Conservation (phyloP, 2,113 vertebrate species). For the Capreolus pygargus region DNA sequence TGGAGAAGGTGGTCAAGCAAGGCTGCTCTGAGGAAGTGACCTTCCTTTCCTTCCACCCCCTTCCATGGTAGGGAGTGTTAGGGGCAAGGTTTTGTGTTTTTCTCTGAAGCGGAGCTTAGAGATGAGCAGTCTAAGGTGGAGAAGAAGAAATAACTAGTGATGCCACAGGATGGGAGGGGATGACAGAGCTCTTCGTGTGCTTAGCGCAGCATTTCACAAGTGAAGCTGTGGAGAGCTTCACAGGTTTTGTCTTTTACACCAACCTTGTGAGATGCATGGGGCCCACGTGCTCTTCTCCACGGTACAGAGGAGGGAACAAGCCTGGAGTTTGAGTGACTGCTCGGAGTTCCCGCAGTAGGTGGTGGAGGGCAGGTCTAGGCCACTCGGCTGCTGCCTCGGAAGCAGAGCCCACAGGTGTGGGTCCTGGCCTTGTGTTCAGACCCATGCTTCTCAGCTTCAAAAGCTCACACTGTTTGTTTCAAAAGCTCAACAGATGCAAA, state of each 20-base stretch:
- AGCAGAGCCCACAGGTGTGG: not conserved
- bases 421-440: not conserved
- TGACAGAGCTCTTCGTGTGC: not conserved
- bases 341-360: not conserved
- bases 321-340: fast-evolving
- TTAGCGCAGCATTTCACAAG: not conserved
- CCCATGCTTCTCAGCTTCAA: not conserved
- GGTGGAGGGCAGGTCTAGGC: too few species aligned
- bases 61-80: not conserved
- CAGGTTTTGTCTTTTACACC: not conserved
- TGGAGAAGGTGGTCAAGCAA: not conserved
- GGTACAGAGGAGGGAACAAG: not conserved
- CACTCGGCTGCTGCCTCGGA: not conserved
- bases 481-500: conserved; percentile 78
- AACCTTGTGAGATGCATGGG: not conserved
- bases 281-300: not conserved
- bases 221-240: not conserved
- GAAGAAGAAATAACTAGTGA: not conserved
- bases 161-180: not conserved
- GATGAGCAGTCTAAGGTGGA: not conserved
- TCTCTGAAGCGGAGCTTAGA: not conserved
- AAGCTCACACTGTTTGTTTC: conserved; percentile 69
- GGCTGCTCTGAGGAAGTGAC: not conserved
- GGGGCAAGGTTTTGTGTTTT: not conserved
- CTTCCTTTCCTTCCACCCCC: not conserved